Evolutionary conservation across 1,140 invertebrate species (phyloP), one percentile per base, ranked within the genome.

Genomic region (Charaxes varanes): DNA sequence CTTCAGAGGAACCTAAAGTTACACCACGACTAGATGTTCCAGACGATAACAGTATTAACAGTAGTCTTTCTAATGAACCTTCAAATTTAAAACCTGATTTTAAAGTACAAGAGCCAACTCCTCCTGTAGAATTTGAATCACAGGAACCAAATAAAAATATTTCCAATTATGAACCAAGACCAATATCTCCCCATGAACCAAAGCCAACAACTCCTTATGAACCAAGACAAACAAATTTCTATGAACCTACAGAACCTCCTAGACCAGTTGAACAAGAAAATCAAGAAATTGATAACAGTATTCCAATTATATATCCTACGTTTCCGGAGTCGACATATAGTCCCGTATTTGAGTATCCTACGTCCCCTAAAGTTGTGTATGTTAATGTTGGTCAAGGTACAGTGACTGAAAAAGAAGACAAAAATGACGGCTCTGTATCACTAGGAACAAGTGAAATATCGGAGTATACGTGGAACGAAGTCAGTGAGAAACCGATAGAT

Each of bases 381-480:
- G 46, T 74, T 3, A 47, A 60, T 32, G 55, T 62, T 12, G 59
- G 44, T 3, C 45, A 63, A 43, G 61, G 63, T 22, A 66, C 67
- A 16, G 62, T 52, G 0, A 57, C 52, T 6, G 44, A 73, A 0
- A 31, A 28, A 19, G 69, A 42, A 3, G 45, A 58, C 12, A 66
- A 53, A 31, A 61, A 62, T 11, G 24, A 62, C 53, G 74, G 67
- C 2, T 63, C 77, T 1, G 51, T 76, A 4, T 36, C 68, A 5
- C 42, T 81, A 0, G 54, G 80, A 41, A 74, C 63, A 3, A 42
- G 61, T 7, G 36, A 68, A 15, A 13, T 79, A 26, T 68, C 76
- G 0, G 66, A 72, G 17, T 79, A 83, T 37, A 46, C 67, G 33
- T 78, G 76, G 73, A 74, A 69, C 1, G 63, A 66, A 32, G 50